phyloP scores from a whole-genome alignment of 2,113 vertebrate species.

The Meleagris gallopavo region DNA sequence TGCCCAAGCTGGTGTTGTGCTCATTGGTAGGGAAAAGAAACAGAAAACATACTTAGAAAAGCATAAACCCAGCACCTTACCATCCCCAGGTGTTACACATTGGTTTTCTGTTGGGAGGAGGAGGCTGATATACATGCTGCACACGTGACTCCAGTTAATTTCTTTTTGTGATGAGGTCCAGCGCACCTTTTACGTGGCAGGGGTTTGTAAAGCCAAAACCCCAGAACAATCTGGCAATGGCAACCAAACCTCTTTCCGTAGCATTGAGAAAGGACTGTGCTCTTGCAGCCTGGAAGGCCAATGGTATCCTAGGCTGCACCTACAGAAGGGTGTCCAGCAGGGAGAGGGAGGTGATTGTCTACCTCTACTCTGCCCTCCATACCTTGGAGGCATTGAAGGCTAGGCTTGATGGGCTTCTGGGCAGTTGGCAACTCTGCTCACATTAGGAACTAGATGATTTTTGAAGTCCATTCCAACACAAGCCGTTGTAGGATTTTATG shows the following conservation, averaged over 20 bases:
- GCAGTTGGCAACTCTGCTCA: no score
- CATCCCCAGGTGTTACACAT: neutral
- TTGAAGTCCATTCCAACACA: no score
- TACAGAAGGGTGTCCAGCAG: no score
- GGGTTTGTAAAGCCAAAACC: neutral
- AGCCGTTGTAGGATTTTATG: no score
- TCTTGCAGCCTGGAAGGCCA: no score
- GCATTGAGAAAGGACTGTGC: neutral
- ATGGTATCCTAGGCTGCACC: no score
- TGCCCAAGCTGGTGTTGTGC: neutral
- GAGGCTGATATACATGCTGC: neutral
- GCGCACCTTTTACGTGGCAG: accelerated
- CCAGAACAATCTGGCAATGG: neutral
- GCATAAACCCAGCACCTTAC: neutral
- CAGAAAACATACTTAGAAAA: neutral
- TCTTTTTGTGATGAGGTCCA: neutral
- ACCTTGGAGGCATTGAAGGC: no score
- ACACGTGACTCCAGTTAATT: neutral
- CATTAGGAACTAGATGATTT: no score
- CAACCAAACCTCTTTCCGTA: neutral
- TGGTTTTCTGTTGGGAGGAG: neutral
- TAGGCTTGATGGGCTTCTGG: no score
- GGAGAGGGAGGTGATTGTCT: no score
- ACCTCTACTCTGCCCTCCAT: no score
- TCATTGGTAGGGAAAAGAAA: neutral